Evolutionary conservation across 1,140 invertebrate genomes (phyloP), one percentile per base, ranked within the genome.

Genomic region (Trinorchestia longiramus): DNA sequence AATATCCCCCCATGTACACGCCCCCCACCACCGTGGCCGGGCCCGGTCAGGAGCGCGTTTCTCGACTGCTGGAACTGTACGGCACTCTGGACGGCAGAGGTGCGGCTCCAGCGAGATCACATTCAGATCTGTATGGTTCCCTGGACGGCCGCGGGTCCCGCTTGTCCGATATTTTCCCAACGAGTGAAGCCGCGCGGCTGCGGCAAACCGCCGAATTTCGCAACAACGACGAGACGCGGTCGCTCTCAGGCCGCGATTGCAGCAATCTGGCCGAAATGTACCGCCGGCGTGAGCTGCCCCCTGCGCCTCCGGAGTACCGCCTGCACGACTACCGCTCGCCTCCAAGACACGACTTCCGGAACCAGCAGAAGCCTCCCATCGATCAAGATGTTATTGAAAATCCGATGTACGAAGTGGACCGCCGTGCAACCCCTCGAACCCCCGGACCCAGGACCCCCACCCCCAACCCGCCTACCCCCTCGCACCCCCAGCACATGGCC

Each of bases 301-400:
- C 96, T 47, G 96, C 96, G 53, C 96, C 96, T 42, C 96, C 96
- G 6, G 96, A 96, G 96, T 96, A 96, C 96, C 95, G 96, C 44
- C 96, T 96, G 43, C 96, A 96, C 95, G 96, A 96, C 43, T 96
- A 96, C 96, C 96, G 96, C 43, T 47, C 92, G 44, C 92, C 92
- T 0, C 96, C 96, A 40, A 87, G 96, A 88, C 96, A 96, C 95
- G 96, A 96, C 96, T 96, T 96, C 95, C 95, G 96, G 45, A 96
- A 96, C 28, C 95, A 95, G 43, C 96, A 95, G 36, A 96, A 96
- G 95, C 96, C 96, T 41, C 96, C 92, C 87, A 44, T 96, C 95
- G 96, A 96, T 95, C 96, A 96, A 90, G 96, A 96, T 96, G 96
- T 96, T 90, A 96, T 96, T 90, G 96, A 96, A 96, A 96, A 96